Base-by-base conservation (phyloP, 2,113 vertebrate species). In the Mesoclemmys tuberculata region DNA sequence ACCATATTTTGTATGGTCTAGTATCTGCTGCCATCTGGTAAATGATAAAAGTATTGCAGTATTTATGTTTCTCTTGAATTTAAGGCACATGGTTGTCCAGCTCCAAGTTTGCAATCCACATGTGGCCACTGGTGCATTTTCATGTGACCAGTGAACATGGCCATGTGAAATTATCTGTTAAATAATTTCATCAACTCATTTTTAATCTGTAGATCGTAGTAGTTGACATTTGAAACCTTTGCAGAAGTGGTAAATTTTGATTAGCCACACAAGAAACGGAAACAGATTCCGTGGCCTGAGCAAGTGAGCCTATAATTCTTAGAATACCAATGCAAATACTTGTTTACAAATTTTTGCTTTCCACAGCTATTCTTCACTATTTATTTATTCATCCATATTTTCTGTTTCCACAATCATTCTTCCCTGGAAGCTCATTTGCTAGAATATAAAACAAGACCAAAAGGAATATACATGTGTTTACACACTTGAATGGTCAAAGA, bases 241-340 rank as follows among this genome's bases (percentile, higher is more conserved):
- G 3, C 41, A 27, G 44, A 8, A 8, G 44, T 3, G 10, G 0
- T 2, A 1, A 0, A 56, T 13, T 4, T 24, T 4, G 9, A 0
- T 6, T 55, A 8, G 31, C 24, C 0, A 19, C 0, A 0, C 10
- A 26, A 80, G 51, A 24, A n/a, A 52, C 41, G 51, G 24, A 64
- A 64, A 77, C 2, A 1, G 44, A 41, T 0, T 0, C 10, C 84
- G 79, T 1, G 2, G 26, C 74, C 22, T 38, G 87, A 41, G 11
- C 1, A 26, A 64, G 22, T 0, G 0, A 21, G 51, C 18, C 90
- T 58, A 80, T 56, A 41, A 13, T 52, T 35, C 80, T 0, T 0
- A 35, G 85, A 26, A 22, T 3, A 14, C 93, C 78, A 61, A 44
- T 89, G 49, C 85, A 24, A 56, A 3, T 71, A 29, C 26, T 12